Evolutionary conservation across 2,888 invertebrate genomes (phyloP), one percentile per base, ranked within the genome.

Genomic region (Digitonthophagus gazella): DNA sequence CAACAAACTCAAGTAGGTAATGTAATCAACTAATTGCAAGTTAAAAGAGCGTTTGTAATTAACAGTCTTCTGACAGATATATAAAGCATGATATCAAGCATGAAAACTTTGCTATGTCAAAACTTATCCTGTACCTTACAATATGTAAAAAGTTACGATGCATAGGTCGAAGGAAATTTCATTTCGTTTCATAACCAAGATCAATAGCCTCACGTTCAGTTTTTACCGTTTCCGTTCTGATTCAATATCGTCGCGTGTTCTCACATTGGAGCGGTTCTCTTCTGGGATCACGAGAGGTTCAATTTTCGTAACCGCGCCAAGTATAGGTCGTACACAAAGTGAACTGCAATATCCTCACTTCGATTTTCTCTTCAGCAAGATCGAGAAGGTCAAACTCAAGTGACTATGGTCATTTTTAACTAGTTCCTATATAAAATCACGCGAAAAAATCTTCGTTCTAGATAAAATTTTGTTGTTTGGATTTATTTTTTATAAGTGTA

Each of bases 171-270:
- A 44, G 3, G 28, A 44, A 44, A 44, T 44, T 44, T 44, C 28
- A 19, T 61, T 61, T 61, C 61, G 20, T 61, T 61, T 61, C 61
- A 61, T 61, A 61, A 61, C 61, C 20, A 61, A 20, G 61, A 61
- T 61, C 61, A 61, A 61, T 61, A 61, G 61, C 20, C 20, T 19
- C 61, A 61, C 61, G 61, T 61, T 61, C 61, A 20, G 61, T 61
- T 61, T 61, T 61, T 61, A 61, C 61, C 20, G 61, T 20, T 61
- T 44, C 28, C 28, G 28, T 44, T 44, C 28, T 44, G 28, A 44
- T 44, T 44, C 28, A 44, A 44, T 44, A 44, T 44, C 28, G 2
- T 44, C 11, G 28, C 28, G 28, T 44, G 28, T 44, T 44, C 28
- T 44, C 28, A 44, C 28, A 44, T 44, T 11, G 28, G 11, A 44